Percentiles rank a stretch among this genome's conserved stretches.
Conservation (phyloP, 2,797 vertebrate genomes). For the Aeoliscus strigatus region DNA sequence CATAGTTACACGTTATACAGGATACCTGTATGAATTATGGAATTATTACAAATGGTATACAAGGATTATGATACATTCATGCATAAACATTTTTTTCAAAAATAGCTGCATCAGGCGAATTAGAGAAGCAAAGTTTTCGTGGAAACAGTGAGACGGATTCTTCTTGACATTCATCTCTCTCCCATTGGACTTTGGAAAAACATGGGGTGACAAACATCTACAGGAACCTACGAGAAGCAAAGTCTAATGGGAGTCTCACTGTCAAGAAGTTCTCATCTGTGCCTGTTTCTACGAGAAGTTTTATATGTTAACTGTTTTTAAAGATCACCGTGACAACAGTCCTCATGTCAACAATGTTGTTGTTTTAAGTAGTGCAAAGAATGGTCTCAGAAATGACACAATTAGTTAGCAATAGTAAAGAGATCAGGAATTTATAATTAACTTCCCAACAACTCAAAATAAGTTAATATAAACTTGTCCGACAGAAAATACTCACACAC, state of each 20-base stretch:
- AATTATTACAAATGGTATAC: conserved; percentile 42
- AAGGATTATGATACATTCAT: conserved; percentile 60
- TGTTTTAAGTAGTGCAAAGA: conserved; percentile 73
- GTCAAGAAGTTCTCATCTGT: conserved; percentile 11
- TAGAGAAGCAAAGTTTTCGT: conserved; percentile 30
- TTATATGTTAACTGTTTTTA: conserved; percentile 12
- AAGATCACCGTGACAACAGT: conserved; percentile 36
- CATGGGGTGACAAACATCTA: conserved; percentile 1
- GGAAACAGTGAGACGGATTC: conserved; percentile 11
- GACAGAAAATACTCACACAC: conserved; percentile 24
- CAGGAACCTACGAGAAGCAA: background rate
- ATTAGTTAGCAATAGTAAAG: conserved; percentile 36
- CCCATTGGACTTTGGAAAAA: background rate
- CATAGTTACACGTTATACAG: conserved; percentile 43
- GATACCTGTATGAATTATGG: conserved; percentile 39
- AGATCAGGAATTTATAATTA: conserved; percentile 36
- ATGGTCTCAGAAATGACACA: conserved; percentile 52
- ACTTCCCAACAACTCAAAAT: conserved; percentile 55
- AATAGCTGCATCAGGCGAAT: conserved; percentile 47
- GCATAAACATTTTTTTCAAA: conserved; percentile 54
- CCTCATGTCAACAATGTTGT: conserved; percentile 50
- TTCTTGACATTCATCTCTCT: conserved; percentile 8
- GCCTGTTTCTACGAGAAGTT: conserved; percentile 16
- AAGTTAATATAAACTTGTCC: conserved; percentile 64
- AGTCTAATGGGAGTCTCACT: background rate